phyloP scores from a whole-genome alignment of 2,113 vertebrate species.

The Pteruthius melanotis region DNA sequence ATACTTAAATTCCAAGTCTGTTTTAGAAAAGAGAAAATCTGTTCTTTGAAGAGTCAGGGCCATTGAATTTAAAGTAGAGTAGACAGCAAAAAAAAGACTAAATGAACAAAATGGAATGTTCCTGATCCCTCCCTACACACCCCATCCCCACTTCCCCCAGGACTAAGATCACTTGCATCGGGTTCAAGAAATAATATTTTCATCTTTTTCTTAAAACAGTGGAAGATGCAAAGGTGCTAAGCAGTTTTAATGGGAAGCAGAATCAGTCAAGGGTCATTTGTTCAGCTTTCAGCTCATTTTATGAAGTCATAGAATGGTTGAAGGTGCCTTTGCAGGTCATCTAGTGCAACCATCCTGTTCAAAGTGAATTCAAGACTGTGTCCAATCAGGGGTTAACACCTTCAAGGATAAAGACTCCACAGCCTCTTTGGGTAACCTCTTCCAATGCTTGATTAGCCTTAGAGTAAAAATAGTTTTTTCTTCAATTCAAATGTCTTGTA shows the following conservation, averaged over 20 bases:
- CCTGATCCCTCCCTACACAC: no score
- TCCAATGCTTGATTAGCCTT: not conserved
- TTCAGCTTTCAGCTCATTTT: not conserved
- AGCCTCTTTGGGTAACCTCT: not conserved
- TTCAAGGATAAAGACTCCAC: not conserved
- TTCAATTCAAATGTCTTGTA: not conserved
- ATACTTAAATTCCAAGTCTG: not conserved
- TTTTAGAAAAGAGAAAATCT: not conserved
- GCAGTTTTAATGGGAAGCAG: not conserved
- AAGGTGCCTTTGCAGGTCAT: not conserved
- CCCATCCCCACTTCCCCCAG: accelerated
- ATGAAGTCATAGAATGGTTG: not conserved
- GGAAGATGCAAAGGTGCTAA: not conserved
- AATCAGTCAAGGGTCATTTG: not conserved
- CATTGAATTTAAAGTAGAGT: not conserved
- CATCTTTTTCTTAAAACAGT: not conserved
- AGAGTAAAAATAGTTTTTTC: not conserved
- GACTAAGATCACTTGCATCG: not conserved
- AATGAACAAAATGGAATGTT: not conserved
- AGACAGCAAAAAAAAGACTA: not conserved
- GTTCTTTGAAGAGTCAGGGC: not conserved
- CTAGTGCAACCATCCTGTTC: not conserved
- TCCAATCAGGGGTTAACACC: not conserved
- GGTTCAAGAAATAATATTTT: not conserved
- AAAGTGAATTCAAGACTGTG: not conserved